A percentile compares a stretch with the other conserved stretches of the same genome.
Conservation (phyloP, 2,888 invertebrate species). For the Trilocha varians region DNA sequence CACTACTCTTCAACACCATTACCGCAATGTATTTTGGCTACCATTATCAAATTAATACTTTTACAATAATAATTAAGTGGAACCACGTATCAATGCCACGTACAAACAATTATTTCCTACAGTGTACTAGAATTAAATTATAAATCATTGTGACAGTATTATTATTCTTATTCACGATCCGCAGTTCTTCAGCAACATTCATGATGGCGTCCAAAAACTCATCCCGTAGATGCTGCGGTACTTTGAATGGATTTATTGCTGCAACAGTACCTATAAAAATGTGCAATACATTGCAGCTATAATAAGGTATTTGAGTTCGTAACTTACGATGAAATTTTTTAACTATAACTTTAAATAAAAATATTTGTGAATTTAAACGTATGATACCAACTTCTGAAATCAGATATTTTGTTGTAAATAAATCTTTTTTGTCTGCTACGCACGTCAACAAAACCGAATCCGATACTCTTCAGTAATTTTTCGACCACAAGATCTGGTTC, state of each 20-base stretch:
- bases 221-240: background rate
- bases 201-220: conserved; percentile 1
- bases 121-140: background rate
- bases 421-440: background rate
- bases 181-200: conserved; percentile 1
- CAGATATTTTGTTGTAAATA: background rate
- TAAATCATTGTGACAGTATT: conserved; percentile 4
- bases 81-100: too few species aligned
- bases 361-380: background rate
- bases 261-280: background rate
- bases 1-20: too few species aligned
- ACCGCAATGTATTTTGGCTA: too few species aligned
- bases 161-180: background rate
- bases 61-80: too few species aligned
- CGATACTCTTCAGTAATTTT: background rate
- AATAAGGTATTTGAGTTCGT: background rate
- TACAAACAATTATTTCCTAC: conserved; percentile 7
- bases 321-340: too few species aligned
- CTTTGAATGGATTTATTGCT: conserved; percentile 2
- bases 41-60: too few species aligned
- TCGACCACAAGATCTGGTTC: background rate
- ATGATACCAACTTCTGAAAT: background rate
- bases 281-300: background rate
- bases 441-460: background rate
- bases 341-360: background rate